Base-by-base conservation (phyloP, 2,113 vertebrate species). In the Dryoscopus gambensis region DNA sequence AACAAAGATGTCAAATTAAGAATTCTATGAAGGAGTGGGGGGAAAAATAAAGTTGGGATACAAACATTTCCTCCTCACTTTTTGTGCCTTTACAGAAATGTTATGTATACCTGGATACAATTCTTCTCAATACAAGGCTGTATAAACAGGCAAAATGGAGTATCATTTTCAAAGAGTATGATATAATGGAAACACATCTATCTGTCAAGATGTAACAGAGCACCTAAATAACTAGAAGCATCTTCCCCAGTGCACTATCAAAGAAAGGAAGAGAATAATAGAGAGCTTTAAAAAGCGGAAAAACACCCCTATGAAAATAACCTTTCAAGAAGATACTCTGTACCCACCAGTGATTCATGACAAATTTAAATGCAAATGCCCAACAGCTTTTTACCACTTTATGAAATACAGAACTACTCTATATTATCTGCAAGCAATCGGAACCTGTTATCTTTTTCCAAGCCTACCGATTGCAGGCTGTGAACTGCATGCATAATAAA, bases 311-410 rank as follows among this genome's bases (percentile, higher is more conserved):
- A 69, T n/a, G 47, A 83, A 95, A 96, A 93, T 65, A 93, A 95
- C 42, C n/a, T 83, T 91, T 90, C 42, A 56, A 63, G 77, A 82
- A 75, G 55, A 85, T 31, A 55, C 39, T 69, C 57, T 59, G 55
- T 90, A 85, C 67, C 84, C 65, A 90, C 42, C 47, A 94, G 77
- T 4, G 0, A 70, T 64, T 84, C 67, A 65, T 55, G 77, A 76
- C 82, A 96, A 90, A 94, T 93, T 82, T 85, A 93, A 95, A 95
- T 94, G 84, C 70, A 94, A 92, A 95, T 74, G 31, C 76, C 84
- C 87, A 90, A 65, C 42, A 80, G 82, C 57, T 46, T 92, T 95
- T 64, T 60, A 82, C 14, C 82, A 50, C 53, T 84, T 84, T 47
- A 80, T 65, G 84, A 93, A 94, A 87, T 65, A 83, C 24, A 74